Percentiles rank a stretch among this genome's conserved stretches.
These are phyloP conservation scores for Gallinago stenura DNA, from an alignment of 2,797 vertebrate genomes.

Conservation along the genomic window DNA sequence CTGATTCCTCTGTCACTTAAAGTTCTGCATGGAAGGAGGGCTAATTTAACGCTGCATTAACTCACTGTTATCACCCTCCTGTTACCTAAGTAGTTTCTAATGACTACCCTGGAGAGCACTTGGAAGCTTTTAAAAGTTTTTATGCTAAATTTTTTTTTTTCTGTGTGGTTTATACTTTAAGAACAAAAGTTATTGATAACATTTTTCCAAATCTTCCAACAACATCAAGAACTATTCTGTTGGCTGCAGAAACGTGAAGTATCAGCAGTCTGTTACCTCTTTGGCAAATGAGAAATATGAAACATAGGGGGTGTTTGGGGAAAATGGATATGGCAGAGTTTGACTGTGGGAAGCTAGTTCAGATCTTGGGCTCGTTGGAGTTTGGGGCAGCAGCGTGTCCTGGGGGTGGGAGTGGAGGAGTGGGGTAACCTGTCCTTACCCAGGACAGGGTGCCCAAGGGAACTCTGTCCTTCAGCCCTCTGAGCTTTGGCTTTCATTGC, in stretches of 20 bases:
- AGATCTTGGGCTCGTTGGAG: neutral
- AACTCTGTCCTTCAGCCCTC: neutral
- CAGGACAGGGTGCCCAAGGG: neutral
- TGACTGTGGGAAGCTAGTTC: neutral
- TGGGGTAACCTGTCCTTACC: too few relatives aligned
- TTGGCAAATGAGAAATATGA: neutral
- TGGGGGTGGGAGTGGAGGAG: neutral
- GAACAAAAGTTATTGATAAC: conserved; percentile 68
- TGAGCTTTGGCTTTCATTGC: neutral
- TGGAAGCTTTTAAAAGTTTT: conserved; percentile 82
- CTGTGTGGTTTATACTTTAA: conserved; percentile 62
- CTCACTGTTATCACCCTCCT: conserved; percentile 74
- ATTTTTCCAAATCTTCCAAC: conserved; percentile 31
- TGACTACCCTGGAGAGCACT: conserved; percentile 80
- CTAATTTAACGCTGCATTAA: conserved; percentile 78
- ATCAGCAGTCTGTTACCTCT: neutral
- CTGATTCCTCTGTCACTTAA: conserved; percentile 63
- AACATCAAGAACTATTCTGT: neutral
- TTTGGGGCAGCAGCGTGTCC: neutral
- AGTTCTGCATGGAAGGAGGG: conserved; percentile 54
- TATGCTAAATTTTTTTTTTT: conserved; percentile 70
- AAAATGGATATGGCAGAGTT: neutral
- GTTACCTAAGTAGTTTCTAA: conserved; percentile 80
- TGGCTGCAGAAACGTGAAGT: neutral
- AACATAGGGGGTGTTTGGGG: rapidly evolving